Evolutionary conservation across 2,113 vertebrate species (phyloP).

Genomic region (Indri indri): DNA sequence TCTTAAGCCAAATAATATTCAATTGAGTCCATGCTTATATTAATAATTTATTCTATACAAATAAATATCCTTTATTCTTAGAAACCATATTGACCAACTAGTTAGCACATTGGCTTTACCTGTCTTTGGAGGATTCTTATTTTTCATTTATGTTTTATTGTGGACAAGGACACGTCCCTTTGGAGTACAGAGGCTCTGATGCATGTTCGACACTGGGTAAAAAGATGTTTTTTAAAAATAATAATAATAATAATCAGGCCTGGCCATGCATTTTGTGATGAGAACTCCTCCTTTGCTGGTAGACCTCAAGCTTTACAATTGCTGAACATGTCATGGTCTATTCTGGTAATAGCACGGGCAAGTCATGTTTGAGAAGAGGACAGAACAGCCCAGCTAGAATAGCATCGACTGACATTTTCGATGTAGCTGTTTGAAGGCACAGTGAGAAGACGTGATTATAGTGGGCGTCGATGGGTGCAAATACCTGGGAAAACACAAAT

Average conservation of each 20-base stretch:
- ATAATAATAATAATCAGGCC: too few species aligned
- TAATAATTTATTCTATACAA: background rate
- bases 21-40: background rate
- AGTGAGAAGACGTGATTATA: accelerated
- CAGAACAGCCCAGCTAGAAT: background rate
- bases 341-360: background rate
- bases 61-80: background rate
- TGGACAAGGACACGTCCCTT: background rate
- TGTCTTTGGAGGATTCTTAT: background rate
- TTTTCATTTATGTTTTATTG: background rate
- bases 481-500: background rate
- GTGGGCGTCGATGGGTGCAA: accelerated
- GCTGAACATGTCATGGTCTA: background rate
- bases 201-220: background rate
- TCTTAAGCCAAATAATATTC: constrained; percentile 26
- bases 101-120: accelerated
- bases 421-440: background rate
- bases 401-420: accelerated
- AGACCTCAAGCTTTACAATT: background rate
- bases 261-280: background rate
- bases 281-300: background rate
- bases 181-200: background rate
- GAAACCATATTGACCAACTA: background rate
- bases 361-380: background rate
- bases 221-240: background rate